phyloP scores from a whole-genome alignment of 2,113 vertebrate genomes.

The Phylloscopus whistleri region DNA sequence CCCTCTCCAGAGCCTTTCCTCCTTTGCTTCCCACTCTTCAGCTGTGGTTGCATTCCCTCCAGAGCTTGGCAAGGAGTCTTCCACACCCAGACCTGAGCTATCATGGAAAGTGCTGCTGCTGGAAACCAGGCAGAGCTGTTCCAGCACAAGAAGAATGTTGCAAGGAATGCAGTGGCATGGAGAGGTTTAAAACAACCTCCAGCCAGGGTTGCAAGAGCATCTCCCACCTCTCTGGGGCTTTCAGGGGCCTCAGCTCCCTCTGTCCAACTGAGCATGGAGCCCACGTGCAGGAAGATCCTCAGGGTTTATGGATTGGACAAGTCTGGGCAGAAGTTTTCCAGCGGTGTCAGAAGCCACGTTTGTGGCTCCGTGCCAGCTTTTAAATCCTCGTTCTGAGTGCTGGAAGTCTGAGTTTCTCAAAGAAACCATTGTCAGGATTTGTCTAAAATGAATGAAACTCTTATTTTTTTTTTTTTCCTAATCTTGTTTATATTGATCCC shows the following conservation, averaged over 20 bases:
- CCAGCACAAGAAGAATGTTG: background rate
- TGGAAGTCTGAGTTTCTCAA: background rate
- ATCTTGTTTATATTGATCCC: constrained; percentile 17
- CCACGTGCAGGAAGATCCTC: background rate
- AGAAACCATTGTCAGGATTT: background rate
- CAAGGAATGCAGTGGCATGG: background rate
- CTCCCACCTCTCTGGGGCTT: background rate
- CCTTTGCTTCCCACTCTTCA: background rate
- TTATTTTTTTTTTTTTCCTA: constrained; percentile 18
- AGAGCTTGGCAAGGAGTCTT: background rate
- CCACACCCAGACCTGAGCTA: background rate
- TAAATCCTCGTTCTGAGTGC: fast-evolving
- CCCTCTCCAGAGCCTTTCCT: background rate
- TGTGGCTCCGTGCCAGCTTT: background rate
- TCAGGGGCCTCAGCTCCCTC: background rate
- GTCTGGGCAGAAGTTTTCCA: background rate
- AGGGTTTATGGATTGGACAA: background rate
- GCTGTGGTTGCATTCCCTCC: background rate
- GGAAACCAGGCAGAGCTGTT: background rate
- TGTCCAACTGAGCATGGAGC: background rate
- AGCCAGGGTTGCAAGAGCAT: background rate
- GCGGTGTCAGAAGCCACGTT: background rate
- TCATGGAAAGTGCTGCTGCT: fast-evolving
- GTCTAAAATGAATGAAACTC: background rate
- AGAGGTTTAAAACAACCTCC: background rate